A percentile compares a stretch with the other conserved stretches of the same genome.
phyloP scores from a whole-genome alignment of 2,797 vertebrate species.

The Macroramphosus scolopax region DNA sequence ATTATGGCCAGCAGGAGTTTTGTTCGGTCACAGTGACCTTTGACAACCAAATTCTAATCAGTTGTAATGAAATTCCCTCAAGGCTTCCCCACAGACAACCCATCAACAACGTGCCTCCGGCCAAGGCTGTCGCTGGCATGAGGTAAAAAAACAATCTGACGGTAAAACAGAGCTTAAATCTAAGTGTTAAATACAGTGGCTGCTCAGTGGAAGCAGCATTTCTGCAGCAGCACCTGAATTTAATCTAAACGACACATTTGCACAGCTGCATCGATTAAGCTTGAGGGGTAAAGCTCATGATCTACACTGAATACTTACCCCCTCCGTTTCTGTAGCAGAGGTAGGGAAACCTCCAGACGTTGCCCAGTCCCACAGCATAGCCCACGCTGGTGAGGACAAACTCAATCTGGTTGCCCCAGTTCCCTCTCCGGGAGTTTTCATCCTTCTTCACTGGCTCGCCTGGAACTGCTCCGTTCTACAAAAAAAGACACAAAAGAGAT shows the following conservation, averaged over 20 bases:
- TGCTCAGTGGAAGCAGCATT: slow-evolving; percentile 3
- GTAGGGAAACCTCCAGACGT: slow-evolving; percentile 98
- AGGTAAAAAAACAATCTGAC: too few species aligned
- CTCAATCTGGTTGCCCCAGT: slow-evolving; percentile 99
- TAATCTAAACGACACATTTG: too few species aligned
- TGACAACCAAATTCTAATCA: too few species aligned
- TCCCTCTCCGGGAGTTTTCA: slow-evolving; percentile 92
- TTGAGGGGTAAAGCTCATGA: too few species aligned
- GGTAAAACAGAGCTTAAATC: too few species aligned
- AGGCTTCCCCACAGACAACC: too few species aligned
- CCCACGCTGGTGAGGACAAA: slow-evolving; percentile 98
- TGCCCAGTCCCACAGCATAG: slow-evolving; percentile 97
- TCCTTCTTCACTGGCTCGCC: slow-evolving; percentile 89
- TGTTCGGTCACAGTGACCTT: too few species aligned
- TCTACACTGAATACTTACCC: slow-evolving; percentile 85
- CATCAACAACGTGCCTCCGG: too few species aligned
- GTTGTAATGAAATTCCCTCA: too few species aligned
- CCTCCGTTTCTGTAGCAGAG: slow-evolving; percentile 99
- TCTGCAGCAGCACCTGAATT: slow-evolving; percentile 15
- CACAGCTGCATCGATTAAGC: too few species aligned
- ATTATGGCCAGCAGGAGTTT: too few species aligned
- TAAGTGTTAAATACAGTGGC: background rate
- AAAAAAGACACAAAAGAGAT: slow-evolving; percentile 54
- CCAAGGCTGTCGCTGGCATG: too few species aligned
- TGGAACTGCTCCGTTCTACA: slow-evolving; percentile 94